Evolutionary conservation across 2,888 invertebrate genomes (phyloP), one percentile per base, ranked within the genome.

Genomic region (Noctua janthina): DNA sequence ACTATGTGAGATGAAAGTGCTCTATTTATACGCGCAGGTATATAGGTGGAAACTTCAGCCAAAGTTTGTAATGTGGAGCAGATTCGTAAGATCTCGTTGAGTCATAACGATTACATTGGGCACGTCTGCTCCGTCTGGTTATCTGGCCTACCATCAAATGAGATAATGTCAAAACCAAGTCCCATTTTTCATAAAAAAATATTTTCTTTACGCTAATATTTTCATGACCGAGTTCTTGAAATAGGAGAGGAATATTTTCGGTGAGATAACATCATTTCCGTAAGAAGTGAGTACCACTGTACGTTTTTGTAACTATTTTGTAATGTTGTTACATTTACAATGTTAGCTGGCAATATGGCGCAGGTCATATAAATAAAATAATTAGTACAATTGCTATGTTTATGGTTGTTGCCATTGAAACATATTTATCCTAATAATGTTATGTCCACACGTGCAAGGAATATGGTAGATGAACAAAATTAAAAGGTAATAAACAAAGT

Each of bases 221-320:
- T 69, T 83, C 77, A 54, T 88, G 80, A 74, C 83, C 81, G 77
- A 85, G 78, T 77, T 89, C 74, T 86, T 84, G 76, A 82, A 88
- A 76, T 78, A 78, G 66, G 79, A 82, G 77, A 67, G 69, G 29
- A 79, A 73, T 78, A 75, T 79, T 75, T 80, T 82, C 74, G 29
- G 49, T 79, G 71, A 62, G 72, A 89, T 86, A 86, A 81, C 49
- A 80, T 82, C 51, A 72, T 82, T 84, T 83, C 82, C 82, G 79
- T 67, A 68, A 70, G 43, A 70, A 68, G 72, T 54, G 13, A 74
- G 68, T 56, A 59, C 72, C 35, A 64, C 46, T 51, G 20, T 51
- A 73, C 15, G 29, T 62, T 49, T 75, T n/a, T 72, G 64, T 75
- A 72, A 69, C 15, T 69, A 46, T 74, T 77, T 83, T 74, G 74